Conservation (phyloP, 2,797 vertebrate genomes). For the Falco concolor region DNA sequence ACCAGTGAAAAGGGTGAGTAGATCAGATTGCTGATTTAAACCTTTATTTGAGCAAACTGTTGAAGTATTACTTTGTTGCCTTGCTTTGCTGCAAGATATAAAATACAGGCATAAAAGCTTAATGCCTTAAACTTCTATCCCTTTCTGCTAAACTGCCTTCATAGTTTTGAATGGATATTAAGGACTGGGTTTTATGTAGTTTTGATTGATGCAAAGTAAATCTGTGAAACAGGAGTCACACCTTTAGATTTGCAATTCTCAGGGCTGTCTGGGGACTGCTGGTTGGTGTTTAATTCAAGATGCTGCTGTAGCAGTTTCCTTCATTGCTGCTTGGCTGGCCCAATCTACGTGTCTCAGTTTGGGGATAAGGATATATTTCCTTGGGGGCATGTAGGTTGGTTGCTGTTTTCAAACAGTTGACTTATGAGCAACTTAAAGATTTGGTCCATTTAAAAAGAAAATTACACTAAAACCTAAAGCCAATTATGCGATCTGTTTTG, state of each 20-base stretch:
- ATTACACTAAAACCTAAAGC: constrained; percentile 62
- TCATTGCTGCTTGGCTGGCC: neutral
- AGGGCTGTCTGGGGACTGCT: neutral
- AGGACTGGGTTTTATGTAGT: neutral
- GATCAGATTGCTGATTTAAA: neutral
- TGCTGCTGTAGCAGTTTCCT: constrained; percentile 24
- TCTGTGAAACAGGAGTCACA: constrained; percentile 7
- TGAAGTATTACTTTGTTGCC: neutral
- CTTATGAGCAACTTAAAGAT: constrained; percentile 56
- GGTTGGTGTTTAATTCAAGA: constrained; percentile 18
- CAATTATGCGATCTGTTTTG: constrained; percentile 43
- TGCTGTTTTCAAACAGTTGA: constrained; percentile 51
- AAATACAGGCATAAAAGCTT: neutral
- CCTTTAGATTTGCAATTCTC: constrained; percentile 13
- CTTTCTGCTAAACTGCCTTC: neutral
- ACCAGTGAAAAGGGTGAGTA: constrained; percentile 68
- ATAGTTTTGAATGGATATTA: constrained; percentile 29
- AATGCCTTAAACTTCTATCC: constrained; percentile 18
- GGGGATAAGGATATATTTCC: constrained; percentile 41
- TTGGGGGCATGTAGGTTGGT: constrained; percentile 25
- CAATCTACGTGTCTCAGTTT: neutral
- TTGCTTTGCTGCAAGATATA: neutral
- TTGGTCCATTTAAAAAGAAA: constrained; percentile 58
- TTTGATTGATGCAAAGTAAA: constrained; percentile 26
- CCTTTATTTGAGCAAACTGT: neutral